Base-by-base conservation (phyloP, 2,797 vertebrate genomes). In the Anisognathus igniventris region DNA sequence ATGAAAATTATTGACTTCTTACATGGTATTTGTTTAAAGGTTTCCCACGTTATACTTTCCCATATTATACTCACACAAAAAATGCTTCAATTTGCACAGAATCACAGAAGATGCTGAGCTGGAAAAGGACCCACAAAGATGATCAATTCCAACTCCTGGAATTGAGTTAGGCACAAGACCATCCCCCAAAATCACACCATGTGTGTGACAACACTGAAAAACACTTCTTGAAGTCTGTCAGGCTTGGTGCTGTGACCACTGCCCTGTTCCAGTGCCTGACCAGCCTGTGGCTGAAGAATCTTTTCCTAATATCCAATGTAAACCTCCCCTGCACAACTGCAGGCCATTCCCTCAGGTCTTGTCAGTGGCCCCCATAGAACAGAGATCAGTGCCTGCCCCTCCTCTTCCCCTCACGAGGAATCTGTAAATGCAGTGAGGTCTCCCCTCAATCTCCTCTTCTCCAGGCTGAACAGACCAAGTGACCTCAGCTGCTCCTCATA, bases 351-450 rank as follows among this genome's bases (percentile, higher is more conserved):
- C 44, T 42, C 0, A 0, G 3, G 11, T 40, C 6, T 20, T 40
- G 4, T 6, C 51, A 14, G 6, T n/a, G 25, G 13, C 21, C 53
- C 21, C 54, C 35, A 65, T 1, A 5, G 10, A 39, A 42, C 9
- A 54, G 42, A 56, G 17, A 48, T 30, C 42, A 42, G 51, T 1
- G 21, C 0, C 50, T 56, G 30, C 21, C 4, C 30, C 20, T 56
- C 21, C 30, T 40, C 30, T 14, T 40, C 35, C 31, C 2, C 17
- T 65, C 31, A 5, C 0, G 0, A 22, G 21, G 17, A 56, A 48
- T 5, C 1, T 48, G 17, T 35, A 11, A 12, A 7, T 57, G 25
- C 70, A 65, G 0, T 14, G 17, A 33, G 10, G 14, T 14, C 2
- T 44, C n/a, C 14, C 2, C 27, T 71, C 18, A 23, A 8, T 19